phyloP scores from a whole-genome alignment of 2,888 invertebrate genomes.

The Drosophila dives region DNA sequence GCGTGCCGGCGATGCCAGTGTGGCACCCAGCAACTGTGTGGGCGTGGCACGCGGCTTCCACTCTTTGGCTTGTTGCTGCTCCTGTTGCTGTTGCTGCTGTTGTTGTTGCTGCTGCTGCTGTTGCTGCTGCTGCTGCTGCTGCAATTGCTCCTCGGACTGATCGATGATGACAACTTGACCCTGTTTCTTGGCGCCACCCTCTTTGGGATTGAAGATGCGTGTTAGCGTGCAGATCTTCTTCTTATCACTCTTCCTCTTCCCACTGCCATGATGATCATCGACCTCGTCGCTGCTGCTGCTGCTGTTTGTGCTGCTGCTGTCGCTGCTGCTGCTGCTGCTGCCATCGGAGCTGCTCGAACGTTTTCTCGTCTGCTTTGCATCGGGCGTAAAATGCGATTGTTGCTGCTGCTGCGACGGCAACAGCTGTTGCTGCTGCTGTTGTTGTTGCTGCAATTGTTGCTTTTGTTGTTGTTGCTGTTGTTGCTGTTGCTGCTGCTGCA shows the following conservation, averaged over 20 bases:
- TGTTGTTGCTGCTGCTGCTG: conserved; percentile 52
- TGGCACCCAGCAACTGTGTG: conserved; percentile 65
- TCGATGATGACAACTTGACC: conserved; percentile 91
- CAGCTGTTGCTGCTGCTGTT: conserved; percentile 7
- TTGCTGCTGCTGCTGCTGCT: conserved; percentile 68
- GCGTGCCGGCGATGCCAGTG: conserved; percentile 59
- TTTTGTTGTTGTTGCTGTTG: conserved; percentile 41
- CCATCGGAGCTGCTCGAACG: conserved; percentile 50
- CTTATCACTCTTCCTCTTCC: conserved; percentile 87
- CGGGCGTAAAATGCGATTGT: conserved; percentile 34
- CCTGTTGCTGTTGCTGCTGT: conserved; percentile 23
- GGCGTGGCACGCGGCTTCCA: conserved; percentile 75
- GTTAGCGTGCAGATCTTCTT: conserved; percentile 89
- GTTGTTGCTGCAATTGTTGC: conserved; percentile 44
- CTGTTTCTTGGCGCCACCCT: conserved; percentile 90
- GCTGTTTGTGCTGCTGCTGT: conserved; percentile 74
- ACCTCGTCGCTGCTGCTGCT: conserved; percentile 64
- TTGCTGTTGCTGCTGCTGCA: conserved; percentile 41
- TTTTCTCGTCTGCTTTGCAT: conserved; percentile 15
- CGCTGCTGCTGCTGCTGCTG: conserved; percentile 36
- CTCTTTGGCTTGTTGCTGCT: conserved; percentile 52
- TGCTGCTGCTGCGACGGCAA: conserved; percentile 38
- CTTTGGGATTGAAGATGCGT: conserved; percentile 90
- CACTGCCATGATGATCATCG: conserved; percentile 45
- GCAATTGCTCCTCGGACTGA: conserved; percentile 86